Conservation (phyloP, 2,888 invertebrate genomes). For the Cantharis rufa region DNA sequence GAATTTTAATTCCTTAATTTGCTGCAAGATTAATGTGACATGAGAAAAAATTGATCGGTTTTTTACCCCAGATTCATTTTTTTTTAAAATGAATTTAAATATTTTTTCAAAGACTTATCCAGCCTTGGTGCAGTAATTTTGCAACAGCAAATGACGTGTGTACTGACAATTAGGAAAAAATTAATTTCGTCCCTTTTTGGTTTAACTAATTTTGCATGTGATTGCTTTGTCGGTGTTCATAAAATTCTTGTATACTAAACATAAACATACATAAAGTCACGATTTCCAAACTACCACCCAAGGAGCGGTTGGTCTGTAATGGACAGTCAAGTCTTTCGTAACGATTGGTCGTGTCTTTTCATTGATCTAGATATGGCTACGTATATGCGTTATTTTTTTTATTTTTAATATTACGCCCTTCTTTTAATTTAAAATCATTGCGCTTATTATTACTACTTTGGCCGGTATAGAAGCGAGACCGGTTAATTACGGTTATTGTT, state of each 20-base stretch:
- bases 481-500: slow-evolving; percentile 2
- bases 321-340: slow-evolving; percentile 29
- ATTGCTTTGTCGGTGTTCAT: slow-evolving; percentile 4
- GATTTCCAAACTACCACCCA: slow-evolving; percentile 40
- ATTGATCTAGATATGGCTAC: slow-evolving; percentile 32
- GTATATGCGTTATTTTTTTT: slow-evolving; percentile 11
- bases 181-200: background rate
- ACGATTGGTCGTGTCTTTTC: slow-evolving; percentile 33
- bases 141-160: background rate
- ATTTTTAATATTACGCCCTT: background rate
- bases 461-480: background rate
- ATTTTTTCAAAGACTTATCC: too few species aligned
- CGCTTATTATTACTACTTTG: background rate
- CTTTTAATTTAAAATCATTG: background rate
- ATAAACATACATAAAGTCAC: slow-evolving; percentile 36
- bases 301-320: slow-evolving; percentile 35
- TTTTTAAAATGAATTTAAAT: too few species aligned
- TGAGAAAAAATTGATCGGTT: background rate
- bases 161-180: background rate
- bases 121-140: too few species aligned
- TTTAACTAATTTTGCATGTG: slow-evolving; percentile 6
- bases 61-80: too few species aligned
- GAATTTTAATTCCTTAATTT: background rate
- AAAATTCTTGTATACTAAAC: slow-evolving; percentile 20
- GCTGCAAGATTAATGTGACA: background rate